A percentile compares a stretch with the other conserved stretches of the same genome.
These are phyloP conservation scores for Pammene aurita DNA, from an alignment of 2,888 invertebrate genomes.

Conservation along the genomic window DNA sequence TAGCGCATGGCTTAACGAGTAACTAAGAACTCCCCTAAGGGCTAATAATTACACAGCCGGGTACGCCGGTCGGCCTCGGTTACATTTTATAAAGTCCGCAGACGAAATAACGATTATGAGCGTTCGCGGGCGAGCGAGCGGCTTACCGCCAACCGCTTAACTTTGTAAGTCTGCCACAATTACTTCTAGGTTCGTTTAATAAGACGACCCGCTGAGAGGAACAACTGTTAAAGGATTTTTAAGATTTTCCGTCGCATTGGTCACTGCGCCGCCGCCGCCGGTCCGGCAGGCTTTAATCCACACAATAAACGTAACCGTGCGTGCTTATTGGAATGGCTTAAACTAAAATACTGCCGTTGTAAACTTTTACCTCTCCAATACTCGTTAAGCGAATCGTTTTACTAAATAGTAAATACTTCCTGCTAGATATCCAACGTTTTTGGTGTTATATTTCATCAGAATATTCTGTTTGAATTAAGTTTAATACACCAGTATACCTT, in stretches of 20 bases:
- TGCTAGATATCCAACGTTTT: not conserved
- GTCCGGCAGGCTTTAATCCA: slow-evolving; percentile 68
- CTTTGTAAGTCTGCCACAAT: slow-evolving; percentile 80
- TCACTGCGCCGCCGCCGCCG: slow-evolving; percentile 57
- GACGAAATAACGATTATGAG: slow-evolving; percentile 81
- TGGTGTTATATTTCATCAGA: not conserved
- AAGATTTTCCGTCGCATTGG: slow-evolving; percentile 61
- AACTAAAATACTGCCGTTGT: slow-evolving; percentile 65
- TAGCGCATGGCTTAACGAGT: slow-evolving; percentile 39
- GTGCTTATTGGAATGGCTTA: slow-evolving; percentile 72
- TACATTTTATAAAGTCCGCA: slow-evolving; percentile 79
- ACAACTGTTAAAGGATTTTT: slow-evolving; percentile 69
- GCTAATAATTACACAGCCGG: slow-evolving; percentile 49
- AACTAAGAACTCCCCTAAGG: slow-evolving; percentile 44
- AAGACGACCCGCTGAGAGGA: slow-evolving; percentile 64
- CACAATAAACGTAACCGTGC: slow-evolving; percentile 73
- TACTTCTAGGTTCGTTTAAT: slow-evolving; percentile 75
- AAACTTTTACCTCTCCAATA: slow-evolving; percentile 57
- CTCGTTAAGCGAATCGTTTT: slow-evolving; percentile 55
- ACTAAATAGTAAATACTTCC: slow-evolving; percentile 36
- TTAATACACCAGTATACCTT: too few species aligned
- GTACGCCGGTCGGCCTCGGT: slow-evolving; percentile 59
- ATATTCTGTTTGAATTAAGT: not conserved
- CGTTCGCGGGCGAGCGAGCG: slow-evolving; percentile 62
- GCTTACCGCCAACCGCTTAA: slow-evolving; percentile 75